These are phyloP conservation scores for Formica aserva DNA, from an alignment of 2,888 invertebrate species.

Conservation along the genomic window DNA sequence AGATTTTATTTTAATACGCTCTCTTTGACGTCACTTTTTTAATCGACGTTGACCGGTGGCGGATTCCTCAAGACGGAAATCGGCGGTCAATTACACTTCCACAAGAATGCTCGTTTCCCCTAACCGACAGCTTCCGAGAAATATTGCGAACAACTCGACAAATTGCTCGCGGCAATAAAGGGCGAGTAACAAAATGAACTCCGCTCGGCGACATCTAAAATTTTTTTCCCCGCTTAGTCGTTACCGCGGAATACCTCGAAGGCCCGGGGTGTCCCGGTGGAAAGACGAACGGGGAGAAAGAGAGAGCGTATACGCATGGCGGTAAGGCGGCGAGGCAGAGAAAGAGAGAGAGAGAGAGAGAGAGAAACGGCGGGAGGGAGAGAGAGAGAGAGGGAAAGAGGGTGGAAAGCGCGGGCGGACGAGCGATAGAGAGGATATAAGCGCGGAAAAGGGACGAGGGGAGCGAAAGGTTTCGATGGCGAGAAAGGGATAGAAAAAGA, in stretches of 20 bases:
- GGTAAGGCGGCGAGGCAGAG: slow-evolving; percentile 12
- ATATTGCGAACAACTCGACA: slow-evolving; percentile 48
- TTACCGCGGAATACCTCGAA: slow-evolving; percentile 61
- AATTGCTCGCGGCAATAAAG: slow-evolving; percentile 56
- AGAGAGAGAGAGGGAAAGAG: slow-evolving; percentile 2
- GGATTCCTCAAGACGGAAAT: slow-evolving; percentile 27
- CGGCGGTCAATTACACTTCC: slow-evolving; percentile 24
- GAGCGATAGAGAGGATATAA: slow-evolving; percentile 57
- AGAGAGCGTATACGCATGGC: not conserved
- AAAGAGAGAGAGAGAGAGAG: slow-evolving; percentile 2
- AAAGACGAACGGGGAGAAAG: slow-evolving; percentile 48
- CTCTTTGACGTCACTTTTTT: slow-evolving; percentile 7
- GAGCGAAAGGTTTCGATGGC: slow-evolving; percentile 15
- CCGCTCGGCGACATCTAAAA: slow-evolving; percentile 55
- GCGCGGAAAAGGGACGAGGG: slow-evolving; percentile 55
- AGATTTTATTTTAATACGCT: slow-evolving; percentile 16
- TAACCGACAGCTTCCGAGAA: slow-evolving; percentile 31
- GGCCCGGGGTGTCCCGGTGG: slow-evolving; percentile 52
- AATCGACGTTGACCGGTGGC: slow-evolving; percentile 1
- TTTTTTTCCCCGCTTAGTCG: slow-evolving; percentile 56
- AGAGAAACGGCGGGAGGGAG: not conserved
- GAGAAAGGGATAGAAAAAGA: slow-evolving; percentile 52
- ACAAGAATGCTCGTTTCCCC: slow-evolving; percentile 20
- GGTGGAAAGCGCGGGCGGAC: slow-evolving; percentile 11
- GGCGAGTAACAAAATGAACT: slow-evolving; percentile 51